A percentile compares a stretch with the other conserved stretches of the same genome.
Evolutionary conservation across 1,140 invertebrate genomes (phyloP).

Genomic region (Phymorhynchus buccinoides): DNA sequence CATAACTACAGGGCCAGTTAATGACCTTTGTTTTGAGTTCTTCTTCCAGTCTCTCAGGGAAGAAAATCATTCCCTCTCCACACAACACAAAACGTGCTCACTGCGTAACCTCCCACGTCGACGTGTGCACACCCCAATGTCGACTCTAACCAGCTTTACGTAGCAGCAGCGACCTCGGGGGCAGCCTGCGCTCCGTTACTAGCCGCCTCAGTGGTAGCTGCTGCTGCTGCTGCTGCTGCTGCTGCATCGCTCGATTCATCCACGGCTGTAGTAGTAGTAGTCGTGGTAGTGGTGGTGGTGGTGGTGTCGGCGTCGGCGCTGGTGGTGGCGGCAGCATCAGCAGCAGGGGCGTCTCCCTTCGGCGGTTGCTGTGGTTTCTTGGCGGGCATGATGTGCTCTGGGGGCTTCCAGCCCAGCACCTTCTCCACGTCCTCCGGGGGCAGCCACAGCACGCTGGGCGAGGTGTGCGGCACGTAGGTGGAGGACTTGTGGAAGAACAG

Average conservation of each 20-base stretch:
- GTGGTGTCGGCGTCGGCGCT: neutral
- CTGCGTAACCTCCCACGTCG: too few relatives aligned
- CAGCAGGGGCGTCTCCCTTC: neutral
- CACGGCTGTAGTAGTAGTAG: neutral
- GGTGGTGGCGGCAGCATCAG: neutral
- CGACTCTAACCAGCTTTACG: too few relatives aligned
- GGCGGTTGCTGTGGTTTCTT: too few relatives aligned
- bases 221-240: neutral
- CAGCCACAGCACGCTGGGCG: slow-evolving; percentile 34
- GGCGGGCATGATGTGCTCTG: slow-evolving; percentile 16
- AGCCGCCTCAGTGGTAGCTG: neutral
- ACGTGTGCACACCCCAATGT: too few relatives aligned
- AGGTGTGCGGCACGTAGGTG: slow-evolving; percentile 12
- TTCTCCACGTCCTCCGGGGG: slow-evolving; percentile 35
- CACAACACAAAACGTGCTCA: too few relatives aligned
- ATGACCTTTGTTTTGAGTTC: too few relatives aligned
- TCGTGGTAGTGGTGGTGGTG: neutral
- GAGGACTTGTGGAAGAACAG: slow-evolving; percentile 36
- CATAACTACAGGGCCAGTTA: too few relatives aligned
- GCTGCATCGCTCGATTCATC: neutral
- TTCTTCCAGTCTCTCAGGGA: too few relatives aligned
- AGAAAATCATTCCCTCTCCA: too few relatives aligned
- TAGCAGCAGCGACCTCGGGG: too few relatives aligned
- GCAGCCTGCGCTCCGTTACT: too few relatives aligned
- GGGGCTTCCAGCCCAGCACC: slow-evolving; percentile 34